Conservation (phyloP, 2,797 vertebrate genomes). For the Epinephelus coioides region DNA sequence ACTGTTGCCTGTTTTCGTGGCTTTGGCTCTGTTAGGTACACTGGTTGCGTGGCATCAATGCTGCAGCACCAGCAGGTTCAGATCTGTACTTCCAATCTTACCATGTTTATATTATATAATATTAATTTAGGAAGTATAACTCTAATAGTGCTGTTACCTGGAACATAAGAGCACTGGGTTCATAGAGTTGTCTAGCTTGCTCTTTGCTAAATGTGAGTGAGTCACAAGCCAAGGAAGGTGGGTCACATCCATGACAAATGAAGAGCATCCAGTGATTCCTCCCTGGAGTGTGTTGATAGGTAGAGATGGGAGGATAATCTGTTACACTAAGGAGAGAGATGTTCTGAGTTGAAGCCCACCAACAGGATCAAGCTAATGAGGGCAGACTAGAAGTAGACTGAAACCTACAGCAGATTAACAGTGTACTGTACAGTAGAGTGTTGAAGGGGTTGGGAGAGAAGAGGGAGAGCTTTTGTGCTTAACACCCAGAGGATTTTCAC, state of each 20-base stretch:
- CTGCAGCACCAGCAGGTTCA: neutral
- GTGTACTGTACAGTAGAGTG: neutral
- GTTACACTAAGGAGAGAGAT: neutral
- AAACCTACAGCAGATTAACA: slow-evolving; percentile 42
- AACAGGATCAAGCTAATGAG: slow-evolving; percentile 52
- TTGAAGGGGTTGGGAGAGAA: neutral
- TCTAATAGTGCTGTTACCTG: no score
- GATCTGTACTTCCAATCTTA: neutral
- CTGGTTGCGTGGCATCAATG: no score
- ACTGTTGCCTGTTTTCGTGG: neutral
- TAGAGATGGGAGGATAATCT: slow-evolving; percentile 11
- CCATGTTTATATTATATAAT: neutral
- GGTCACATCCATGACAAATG: neutral
- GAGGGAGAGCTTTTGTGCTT: neutral
- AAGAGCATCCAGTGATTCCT: neutral
- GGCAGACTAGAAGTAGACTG: slow-evolving; percentile 14
- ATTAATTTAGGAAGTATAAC: neutral
- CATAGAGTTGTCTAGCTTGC: neutral
- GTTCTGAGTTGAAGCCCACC: slow-evolving; percentile 11
- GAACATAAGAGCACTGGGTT: neutral
- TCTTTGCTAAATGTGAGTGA: neutral
- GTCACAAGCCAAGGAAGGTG: no score
- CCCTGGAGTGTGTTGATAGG: neutral
- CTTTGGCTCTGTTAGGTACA: neutral
- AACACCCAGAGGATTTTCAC: slow-evolving; percentile 9